Base-by-base conservation (phyloP, 37 sponge, comb jelly and placozoan species). In the Amphimedon queenslandica region DNA sequence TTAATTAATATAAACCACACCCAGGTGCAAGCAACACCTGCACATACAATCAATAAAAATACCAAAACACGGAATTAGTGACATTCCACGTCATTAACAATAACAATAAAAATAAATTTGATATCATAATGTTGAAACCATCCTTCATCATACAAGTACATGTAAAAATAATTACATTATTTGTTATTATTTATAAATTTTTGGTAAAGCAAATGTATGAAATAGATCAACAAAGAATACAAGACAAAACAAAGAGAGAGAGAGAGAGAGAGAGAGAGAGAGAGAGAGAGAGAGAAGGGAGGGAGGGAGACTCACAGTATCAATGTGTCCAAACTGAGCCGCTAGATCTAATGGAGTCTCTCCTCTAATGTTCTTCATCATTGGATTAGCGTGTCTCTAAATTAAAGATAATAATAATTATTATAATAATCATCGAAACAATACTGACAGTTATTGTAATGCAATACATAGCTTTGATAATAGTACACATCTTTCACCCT, bases 281-380 rank as follows among this genome's bases (percentile, higher is more conserved):
- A 34, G 33, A 11, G 66, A 34, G 33, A 11, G 66, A 34, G 33
- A 11, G 66, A 34, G 33, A 11, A n/a, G n/a, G n/a, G n/a, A n/a
- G n/a, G n/a, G n/a, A n/a, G n/a, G n/a, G n/a, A 27, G 16, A 70
- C 64, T 36, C n/a, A 71, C 90, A 38, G 80, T 80, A 36, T 84
- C 80, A 13, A 90, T 47, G 63, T 84, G 90, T 4, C 90, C 90
- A 51, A 76, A 90, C 57, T 80, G 81, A 2, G 90, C 77, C 0
- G 90, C 90, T 30, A 90, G 69, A 67, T 90, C 90, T 21, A 90
- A 74, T 1, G 85, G 64, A 4, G 85, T 84, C 57, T 90, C 90
- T 23, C 73, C 67, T 38, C 72, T 69, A 57, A n/a, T 42, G 43
- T 84, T 90, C 4, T n/a, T 37, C 21, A 81, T 56, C 40, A 74